Evolutionary conservation across 2,113 vertebrate genomes (phyloP), one percentile per base, ranked within the genome.

Genomic region (Phrynocephalus versicolor): DNA sequence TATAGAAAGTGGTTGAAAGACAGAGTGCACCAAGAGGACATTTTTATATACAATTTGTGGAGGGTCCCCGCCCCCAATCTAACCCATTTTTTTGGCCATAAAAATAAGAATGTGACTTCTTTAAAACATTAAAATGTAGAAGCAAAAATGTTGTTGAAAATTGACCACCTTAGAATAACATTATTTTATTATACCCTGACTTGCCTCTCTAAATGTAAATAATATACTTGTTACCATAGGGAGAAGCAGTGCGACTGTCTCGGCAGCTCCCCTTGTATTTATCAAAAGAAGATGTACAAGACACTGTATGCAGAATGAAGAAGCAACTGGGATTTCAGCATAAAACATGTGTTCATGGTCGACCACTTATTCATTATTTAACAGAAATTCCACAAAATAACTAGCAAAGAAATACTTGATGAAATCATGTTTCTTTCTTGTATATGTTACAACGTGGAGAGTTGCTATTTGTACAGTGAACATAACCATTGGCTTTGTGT

Each of bases 231-330:
- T 92, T 86, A 89, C 83, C 75, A 86, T 87, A 99, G 98, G 97
- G 97, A 83, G 98, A 99, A 97, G 98, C 98, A 12, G 98, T 99
- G 0, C 96, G 98, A 82, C 95, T 99, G 12, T 95, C 95, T 87
- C 96, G 98, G 82, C 97, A 99, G 91, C 90, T 99, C 88, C 97
- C 98, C 30, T 92, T 97, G 55, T 95, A 95, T 91, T 93, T 97
- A 81, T 95, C 97, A 87, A 96, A 95, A 92, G 97, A 97, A 33
- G 98, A 99, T 79, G 95, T 98, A 79, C 94, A 95, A 79, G 97
- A 98, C 85, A 96, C 94, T 35, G 90, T 99, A 37, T 86, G 64
- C 58, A 96, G 97, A 88, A 98, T 98, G 98, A 94, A 96, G 83
- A 88, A 94, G 83, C 97, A 98, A 85, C 96, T 99, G 71, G 95